Evolutionary conservation across 1,140 invertebrate species (phyloP).

Genomic region (Sarcophaga peregrina): DNA sequence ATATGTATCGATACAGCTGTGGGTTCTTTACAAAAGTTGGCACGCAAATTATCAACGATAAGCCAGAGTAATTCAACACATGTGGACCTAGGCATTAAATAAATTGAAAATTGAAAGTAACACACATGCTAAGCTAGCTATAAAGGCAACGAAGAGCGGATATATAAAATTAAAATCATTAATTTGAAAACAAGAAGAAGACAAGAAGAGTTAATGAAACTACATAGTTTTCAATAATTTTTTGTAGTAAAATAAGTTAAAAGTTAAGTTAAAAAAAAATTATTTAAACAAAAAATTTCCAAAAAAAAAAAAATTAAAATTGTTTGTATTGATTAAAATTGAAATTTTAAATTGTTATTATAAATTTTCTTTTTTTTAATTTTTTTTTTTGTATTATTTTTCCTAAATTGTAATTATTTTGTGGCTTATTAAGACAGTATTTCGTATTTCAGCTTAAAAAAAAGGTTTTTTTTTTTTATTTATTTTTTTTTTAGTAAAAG

Average conservation of each 20-base stretch:
- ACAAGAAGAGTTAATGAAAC: background rate
- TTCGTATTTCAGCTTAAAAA: no score
- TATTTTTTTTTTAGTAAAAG: background rate
- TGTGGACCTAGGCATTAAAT: slow-evolving; percentile 62
- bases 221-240: background rate
- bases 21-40: slow-evolving; percentile 65
- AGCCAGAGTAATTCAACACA: slow-evolving; percentile 65
- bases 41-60: slow-evolving; percentile 63
- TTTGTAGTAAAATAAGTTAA: slow-evolving; percentile 11
- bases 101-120: slow-evolving; percentile 34
- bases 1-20: slow-evolving; percentile 53
- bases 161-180: background rate
- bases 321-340: background rate
- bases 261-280: slow-evolving; percentile 31
- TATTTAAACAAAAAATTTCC: background rate
- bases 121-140: background rate
- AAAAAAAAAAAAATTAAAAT: slow-evolving; percentile 28
- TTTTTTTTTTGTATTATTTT: background rate
- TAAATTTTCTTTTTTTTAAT: background rate
- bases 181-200: slow-evolving; percentile 9
- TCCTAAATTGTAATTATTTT: no score
- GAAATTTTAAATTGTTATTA: background rate
- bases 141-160: background rate
- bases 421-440: no score
- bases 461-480: no score